phyloP scores from a whole-genome alignment of 2,797 vertebrate genomes.

The Thripadectes ignobilis region DNA sequence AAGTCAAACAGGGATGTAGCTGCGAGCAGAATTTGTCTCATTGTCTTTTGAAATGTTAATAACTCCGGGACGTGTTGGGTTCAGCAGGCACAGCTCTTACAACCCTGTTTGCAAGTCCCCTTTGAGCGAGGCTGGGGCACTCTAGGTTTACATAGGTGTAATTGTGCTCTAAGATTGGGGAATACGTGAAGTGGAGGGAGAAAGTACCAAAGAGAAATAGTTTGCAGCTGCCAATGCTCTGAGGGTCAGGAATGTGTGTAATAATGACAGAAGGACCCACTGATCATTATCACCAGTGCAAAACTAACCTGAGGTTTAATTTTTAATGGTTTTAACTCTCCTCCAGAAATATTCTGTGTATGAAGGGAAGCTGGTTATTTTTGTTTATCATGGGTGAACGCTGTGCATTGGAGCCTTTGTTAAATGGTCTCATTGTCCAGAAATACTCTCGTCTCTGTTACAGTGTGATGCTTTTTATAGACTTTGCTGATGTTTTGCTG shows the following conservation, averaged over 20 bases:
- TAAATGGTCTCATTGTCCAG: slow-evolving; percentile 64
- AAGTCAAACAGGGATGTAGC: slow-evolving; percentile 51
- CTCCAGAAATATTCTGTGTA: neutral
- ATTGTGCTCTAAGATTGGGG: neutral
- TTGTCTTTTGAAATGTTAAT: slow-evolving; percentile 82
- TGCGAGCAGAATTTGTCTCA: slow-evolving; percentile 64
- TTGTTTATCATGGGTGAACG: slow-evolving; percentile 1
- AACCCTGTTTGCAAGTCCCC: slow-evolving; percentile 7
- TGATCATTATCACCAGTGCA: neutral
- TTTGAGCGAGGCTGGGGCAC: slow-evolving; percentile 48
- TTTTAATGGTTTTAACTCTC: neutral
- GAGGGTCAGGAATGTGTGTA: neutral
- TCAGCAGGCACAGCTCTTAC: slow-evolving; percentile 41
- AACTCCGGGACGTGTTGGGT: slow-evolving; percentile 44
- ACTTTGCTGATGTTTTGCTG: slow-evolving; percentile 69
- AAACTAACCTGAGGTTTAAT: neutral
- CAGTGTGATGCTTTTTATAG: slow-evolving; percentile 70
- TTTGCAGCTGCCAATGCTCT: slow-evolving; percentile 50
- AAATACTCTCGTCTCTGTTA: slow-evolving; percentile 59
- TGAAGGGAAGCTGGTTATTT: slow-evolving; percentile 1
- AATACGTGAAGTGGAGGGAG: neutral
- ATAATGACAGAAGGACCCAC: slow-evolving; percentile 14
- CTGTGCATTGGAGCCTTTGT: slow-evolving; percentile 66
- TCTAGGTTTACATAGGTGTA: neutral
- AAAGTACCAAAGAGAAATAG: slow-evolving; percentile 31